Conservation (phyloP, 2,113 vertebrate genomes). For the Riparia riparia region DNA sequence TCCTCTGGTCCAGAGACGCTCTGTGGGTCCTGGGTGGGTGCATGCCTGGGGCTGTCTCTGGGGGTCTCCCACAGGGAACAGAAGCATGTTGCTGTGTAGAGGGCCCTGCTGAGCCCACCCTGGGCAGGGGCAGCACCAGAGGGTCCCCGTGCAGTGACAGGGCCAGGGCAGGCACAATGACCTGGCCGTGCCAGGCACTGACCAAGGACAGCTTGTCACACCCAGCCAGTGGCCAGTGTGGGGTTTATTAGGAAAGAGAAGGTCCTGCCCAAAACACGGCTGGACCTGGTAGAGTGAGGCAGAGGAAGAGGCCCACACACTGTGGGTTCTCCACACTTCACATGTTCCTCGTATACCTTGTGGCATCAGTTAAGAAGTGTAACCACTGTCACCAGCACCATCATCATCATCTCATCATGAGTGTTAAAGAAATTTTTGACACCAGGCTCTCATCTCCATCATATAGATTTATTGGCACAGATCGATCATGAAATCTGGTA, state of each 20-base stretch:
- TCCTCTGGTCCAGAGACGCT: background rate
- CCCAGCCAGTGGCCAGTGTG: background rate
- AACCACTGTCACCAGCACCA: background rate
- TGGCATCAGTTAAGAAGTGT: background rate
- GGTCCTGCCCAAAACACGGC: fast-evolving
- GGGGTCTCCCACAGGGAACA: background rate
- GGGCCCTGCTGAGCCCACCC: background rate
- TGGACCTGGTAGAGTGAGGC: background rate
- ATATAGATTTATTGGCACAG: background rate
- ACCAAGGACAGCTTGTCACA: background rate
- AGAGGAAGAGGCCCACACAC: background rate
- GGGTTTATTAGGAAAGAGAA: constrained; percentile 10
- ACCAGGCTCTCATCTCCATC: background rate
- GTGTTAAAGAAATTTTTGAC: background rate
- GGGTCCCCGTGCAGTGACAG: background rate
- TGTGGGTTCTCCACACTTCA: background rate
- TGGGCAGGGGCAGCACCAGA: background rate
- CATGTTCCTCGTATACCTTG: fast-evolving
- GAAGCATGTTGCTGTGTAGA: background rate
- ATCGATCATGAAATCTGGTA: background rate
- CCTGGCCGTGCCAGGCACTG: fast-evolving
- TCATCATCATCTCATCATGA: fast-evolving
- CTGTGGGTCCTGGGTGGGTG: background rate
- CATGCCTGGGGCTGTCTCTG: background rate
- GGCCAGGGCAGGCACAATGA: background rate